phyloP scores from a whole-genome alignment of 2,888 invertebrate species.

The Toxonevra muliebris region DNA sequence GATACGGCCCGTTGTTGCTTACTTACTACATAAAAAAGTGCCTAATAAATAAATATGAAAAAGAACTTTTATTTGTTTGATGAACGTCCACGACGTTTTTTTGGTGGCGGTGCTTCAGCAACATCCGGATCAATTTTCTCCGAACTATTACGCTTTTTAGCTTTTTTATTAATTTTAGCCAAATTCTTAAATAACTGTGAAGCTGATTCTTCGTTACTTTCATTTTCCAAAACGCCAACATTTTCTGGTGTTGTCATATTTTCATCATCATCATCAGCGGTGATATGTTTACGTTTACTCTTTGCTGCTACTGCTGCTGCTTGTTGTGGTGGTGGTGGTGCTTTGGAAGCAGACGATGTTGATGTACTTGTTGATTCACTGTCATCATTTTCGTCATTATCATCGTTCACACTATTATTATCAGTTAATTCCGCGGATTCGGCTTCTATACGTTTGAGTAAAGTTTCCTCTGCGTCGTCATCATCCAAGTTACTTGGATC shows the following conservation, averaged over 20 bases:
- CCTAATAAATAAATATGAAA: no score
- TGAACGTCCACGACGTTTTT: slow-evolving; percentile 41
- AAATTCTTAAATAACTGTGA: slow-evolving; percentile 52
- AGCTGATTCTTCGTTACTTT: slow-evolving; percentile 46
- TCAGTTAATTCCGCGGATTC: slow-evolving; percentile 31
- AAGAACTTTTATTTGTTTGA: slow-evolving; percentile 40
- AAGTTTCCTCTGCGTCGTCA: slow-evolving; percentile 39
- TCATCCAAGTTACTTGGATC: slow-evolving; percentile 41
- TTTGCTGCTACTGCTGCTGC: neutral
- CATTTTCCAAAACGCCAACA: slow-evolving; percentile 43
- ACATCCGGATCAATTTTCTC: slow-evolving; percentile 25
- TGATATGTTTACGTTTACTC: neutral
- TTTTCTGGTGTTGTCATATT: slow-evolving; percentile 36
- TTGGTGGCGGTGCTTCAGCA: slow-evolving; percentile 33
- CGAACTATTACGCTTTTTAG: slow-evolving; percentile 45
- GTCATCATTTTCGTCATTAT: slow-evolving; percentile 4
- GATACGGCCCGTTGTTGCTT: neutral
- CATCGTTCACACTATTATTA: neutral
- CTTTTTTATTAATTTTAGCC: slow-evolving; percentile 51
- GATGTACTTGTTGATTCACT: neutral
- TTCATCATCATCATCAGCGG: slow-evolving; percentile 34
- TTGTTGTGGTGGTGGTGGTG: neutral
- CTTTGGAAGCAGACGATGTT: neutral
- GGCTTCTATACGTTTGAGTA: slow-evolving; percentile 43
- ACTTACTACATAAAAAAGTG: neutral